Evolutionary conservation across 1,140 invertebrate species (phyloP).

Genomic region (Ephestia elutella): DNA sequence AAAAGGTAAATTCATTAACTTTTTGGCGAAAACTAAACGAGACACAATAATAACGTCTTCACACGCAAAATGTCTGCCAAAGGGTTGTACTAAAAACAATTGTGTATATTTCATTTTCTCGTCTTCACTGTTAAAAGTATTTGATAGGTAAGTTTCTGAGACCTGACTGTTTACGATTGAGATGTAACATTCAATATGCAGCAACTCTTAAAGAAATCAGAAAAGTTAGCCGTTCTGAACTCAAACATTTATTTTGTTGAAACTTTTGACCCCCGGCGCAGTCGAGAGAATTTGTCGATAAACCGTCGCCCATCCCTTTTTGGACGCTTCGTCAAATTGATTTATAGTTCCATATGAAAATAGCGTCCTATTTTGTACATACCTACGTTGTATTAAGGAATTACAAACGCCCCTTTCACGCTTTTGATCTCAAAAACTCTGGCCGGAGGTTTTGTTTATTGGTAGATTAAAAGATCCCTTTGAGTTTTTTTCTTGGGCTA

Average conservation of each 20-base stretch:
- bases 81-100: too few relatives aligned
- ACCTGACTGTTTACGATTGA: neutral
- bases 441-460: slow-evolving; percentile 38
- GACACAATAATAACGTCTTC: too few relatives aligned
- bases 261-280: neutral
- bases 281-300: neutral
- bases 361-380: slow-evolving; percentile 24
- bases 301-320: slow-evolving; percentile 20
- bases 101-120: too few relatives aligned
- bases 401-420: slow-evolving; percentile 13
- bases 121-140: neutral
- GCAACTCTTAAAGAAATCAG: neutral
- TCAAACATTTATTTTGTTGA: neutral
- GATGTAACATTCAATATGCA: neutral
- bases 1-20: too few relatives aligned
- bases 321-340: slow-evolving; percentile 29
- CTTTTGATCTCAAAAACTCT: slow-evolving; percentile 32
- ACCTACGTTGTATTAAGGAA: slow-evolving; percentile 30
- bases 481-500: slow-evolving; percentile 15
- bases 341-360: slow-evolving; percentile 45
- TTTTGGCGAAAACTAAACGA: too few relatives aligned
- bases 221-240: neutral
- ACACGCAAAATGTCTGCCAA: too few relatives aligned
- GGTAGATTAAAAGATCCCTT: slow-evolving; percentile 38
- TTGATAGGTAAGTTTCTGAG: neutral